These are phyloP conservation scores for Ditula angustiorana DNA, from an alignment of 2,888 invertebrate species.

Conservation along the genomic window DNA sequence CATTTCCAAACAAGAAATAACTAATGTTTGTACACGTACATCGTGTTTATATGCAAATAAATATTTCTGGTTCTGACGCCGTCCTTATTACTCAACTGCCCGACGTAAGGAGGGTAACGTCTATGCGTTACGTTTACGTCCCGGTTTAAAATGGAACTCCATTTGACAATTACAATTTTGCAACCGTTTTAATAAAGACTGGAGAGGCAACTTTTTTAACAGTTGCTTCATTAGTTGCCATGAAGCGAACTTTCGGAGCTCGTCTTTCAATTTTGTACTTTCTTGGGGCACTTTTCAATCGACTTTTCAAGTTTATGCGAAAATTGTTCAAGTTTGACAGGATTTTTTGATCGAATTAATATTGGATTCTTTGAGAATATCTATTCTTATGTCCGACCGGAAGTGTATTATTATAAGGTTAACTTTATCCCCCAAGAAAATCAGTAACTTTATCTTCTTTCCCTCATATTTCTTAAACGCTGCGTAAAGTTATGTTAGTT, in stretches of 20 bases:
- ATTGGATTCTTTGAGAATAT: background rate
- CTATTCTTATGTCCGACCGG: too few relatives aligned
- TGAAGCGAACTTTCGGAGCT: slow-evolving; percentile 2
- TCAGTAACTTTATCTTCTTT: too few relatives aligned
- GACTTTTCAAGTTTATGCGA: slow-evolving; percentile 4
- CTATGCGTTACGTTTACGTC: too few relatives aligned
- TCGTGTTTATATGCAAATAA: too few relatives aligned
- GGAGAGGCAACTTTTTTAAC: background rate
- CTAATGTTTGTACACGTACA: too few relatives aligned
- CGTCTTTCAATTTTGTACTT: slow-evolving; percentile 8
- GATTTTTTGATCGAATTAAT: slow-evolving; percentile 5
- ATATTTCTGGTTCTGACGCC: too few relatives aligned
- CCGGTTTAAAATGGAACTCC: background rate
- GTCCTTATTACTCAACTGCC: too few relatives aligned
- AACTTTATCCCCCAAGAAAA: too few relatives aligned
- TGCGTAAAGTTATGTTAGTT: too few relatives aligned
- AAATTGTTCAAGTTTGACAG: slow-evolving; percentile 21
- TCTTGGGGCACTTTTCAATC: background rate
- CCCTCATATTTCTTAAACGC: too few relatives aligned
- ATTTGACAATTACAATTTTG: background rate
- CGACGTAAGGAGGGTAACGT: too few relatives aligned
- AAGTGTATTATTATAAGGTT: background rate
- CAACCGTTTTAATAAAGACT: background rate
- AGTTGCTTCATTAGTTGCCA: slow-evolving; percentile 14
- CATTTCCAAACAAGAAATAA: too few relatives aligned